A percentile compares a stretch with the other conserved stretches of the same genome.
phyloP scores from a whole-genome alignment of 1,140 invertebrate genomes.

The Tetramorium alpestre region DNA sequence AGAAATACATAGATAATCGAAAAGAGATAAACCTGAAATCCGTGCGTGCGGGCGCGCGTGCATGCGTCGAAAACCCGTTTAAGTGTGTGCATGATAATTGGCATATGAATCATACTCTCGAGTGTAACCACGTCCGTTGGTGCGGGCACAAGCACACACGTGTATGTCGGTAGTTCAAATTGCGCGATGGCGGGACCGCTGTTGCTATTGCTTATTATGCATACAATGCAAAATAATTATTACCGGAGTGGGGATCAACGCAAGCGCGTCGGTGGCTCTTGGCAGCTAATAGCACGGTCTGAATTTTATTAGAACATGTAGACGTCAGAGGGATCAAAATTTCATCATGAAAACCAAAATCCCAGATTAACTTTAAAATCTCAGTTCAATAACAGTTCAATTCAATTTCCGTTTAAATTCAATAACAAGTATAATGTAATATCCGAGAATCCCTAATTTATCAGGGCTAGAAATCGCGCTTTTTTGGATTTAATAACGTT shows the following conservation, averaged over 20 bases:
- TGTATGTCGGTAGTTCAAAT: constrained; percentile 51
- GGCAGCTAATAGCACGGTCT: constrained; percentile 21
- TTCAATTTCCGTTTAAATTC: not conserved
- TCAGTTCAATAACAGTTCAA: not conserved
- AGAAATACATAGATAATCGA: constrained; percentile 25
- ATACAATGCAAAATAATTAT: constrained; percentile 81
- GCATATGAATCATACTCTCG: constrained; percentile 82
- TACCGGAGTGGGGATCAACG: constrained; percentile 68
- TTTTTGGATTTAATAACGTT: not conserved
- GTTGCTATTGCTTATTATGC: constrained; percentile 76
- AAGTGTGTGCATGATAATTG: constrained; percentile 80
- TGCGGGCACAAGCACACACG: constrained; percentile 49
- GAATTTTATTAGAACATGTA: constrained; percentile 37
- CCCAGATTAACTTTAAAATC: not conserved
- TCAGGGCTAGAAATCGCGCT: not conserved
- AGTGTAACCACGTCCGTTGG: constrained; percentile 69
- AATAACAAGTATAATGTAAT: not conserved
- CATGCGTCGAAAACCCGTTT: constrained; percentile 62
- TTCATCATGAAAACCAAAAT: not conserved
- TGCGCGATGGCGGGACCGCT: constrained; percentile 28
- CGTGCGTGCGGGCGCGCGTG: not conserved
- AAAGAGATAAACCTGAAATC: constrained; percentile 28
- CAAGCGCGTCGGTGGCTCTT: constrained; percentile 22
- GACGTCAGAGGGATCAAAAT: not conserved
- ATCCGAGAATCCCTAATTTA: constrained; percentile 4